Conservation (phyloP, 2,888 invertebrate genomes). For the Cantharis rustica region DNA sequence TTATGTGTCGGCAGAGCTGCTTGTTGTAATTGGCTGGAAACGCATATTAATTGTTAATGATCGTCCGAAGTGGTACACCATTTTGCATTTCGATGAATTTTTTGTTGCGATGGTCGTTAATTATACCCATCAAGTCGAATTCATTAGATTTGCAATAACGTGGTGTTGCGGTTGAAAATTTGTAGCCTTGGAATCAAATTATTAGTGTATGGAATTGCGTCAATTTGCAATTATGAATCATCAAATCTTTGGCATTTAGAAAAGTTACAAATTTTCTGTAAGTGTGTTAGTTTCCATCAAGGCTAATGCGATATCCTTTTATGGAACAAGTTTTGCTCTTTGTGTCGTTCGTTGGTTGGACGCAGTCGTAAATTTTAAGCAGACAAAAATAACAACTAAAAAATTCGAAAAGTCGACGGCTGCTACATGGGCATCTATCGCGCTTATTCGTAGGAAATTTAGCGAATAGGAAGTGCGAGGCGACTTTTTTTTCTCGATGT, state of each 20-base stretch:
- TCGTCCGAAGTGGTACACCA: background rate
- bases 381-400: background rate
- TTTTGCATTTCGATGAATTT: background rate
- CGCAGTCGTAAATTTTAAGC: background rate
- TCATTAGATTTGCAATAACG: background rate
- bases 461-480: slow-evolving; percentile 29
- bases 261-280: slow-evolving; percentile 29
- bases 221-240: slow-evolving; percentile 32
- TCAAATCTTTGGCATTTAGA: slow-evolving; percentile 32
- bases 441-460: background rate
- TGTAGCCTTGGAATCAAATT: slow-evolving; percentile 32
- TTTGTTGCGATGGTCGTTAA: background rate
- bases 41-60: background rate
- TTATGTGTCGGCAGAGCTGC: background rate
- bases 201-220: slow-evolving; percentile 27
- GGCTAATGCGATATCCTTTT: slow-evolving; percentile 29
- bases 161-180: slow-evolving; percentile 7
- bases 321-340: slow-evolving; percentile 15
- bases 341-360: background rate
- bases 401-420: background rate
- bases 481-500: slow-evolving; percentile 1
- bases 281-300: slow-evolving; percentile 19
- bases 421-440: too few relatives aligned
- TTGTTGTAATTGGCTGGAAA: background rate
- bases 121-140: background rate